Percentiles rank a stretch among this genome's conserved stretches.
These are phyloP conservation scores for Sussaba pulchella DNA, from an alignment of 2,888 invertebrate species.

Conservation along the genomic window DNA sequence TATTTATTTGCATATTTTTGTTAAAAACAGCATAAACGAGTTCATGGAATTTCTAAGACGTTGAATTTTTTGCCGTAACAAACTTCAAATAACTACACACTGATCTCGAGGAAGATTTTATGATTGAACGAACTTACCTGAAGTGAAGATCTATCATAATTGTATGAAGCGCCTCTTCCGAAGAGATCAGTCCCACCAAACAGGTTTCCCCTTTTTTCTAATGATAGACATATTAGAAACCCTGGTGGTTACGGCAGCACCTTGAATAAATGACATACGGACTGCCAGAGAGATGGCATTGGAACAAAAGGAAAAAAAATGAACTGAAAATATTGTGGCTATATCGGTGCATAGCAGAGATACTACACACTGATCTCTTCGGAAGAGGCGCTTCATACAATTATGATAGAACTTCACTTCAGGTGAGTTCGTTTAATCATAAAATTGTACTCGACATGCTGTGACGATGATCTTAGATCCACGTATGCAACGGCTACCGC, in stretches of 20 bases:
- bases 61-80: constrained; percentile 7
- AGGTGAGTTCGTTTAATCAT: constrained; percentile 25
- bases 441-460: too few species aligned
- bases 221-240: constrained; percentile 35
- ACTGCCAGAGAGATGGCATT: background rate
- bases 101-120: constrained; percentile 33
- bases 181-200: constrained; percentile 35
- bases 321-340: constrained; percentile 7
- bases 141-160: constrained; percentile 28
- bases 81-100: constrained; percentile 18
- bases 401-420: constrained; percentile 30
- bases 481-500: too few species aligned
- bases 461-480: too few species aligned
- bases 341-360: constrained; percentile 2
- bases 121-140: constrained; percentile 30
- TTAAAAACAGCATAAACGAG: background rate
- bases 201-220: constrained; percentile 24
- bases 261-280: constrained; percentile 16
- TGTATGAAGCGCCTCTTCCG: constrained; percentile 36
- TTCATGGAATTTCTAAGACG: background rate
- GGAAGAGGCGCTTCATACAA: constrained; percentile 34
- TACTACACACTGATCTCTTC: constrained; percentile 24
- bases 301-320: constrained; percentile 1
- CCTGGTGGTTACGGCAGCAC: constrained; percentile 24
- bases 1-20: background rate